phyloP scores from a whole-genome alignment of 2,888 invertebrate genomes.

The Andrena minutula region DNA sequence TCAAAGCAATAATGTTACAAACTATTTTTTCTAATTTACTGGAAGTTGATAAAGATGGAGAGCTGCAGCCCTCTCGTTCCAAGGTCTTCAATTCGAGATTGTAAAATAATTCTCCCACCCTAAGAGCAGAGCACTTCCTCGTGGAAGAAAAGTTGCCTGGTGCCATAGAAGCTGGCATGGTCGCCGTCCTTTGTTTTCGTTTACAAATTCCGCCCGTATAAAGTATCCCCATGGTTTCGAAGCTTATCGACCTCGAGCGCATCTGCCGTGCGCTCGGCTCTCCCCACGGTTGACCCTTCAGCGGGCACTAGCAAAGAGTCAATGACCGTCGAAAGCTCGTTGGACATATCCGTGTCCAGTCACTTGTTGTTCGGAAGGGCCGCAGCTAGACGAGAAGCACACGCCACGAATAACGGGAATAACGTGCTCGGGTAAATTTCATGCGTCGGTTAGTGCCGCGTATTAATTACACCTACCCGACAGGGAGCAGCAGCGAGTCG shows the following conservation, averaged over 20 bases:
- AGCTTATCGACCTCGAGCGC: slow-evolving; percentile 59
- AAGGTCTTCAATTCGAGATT: too few relatives aligned
- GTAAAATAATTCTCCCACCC: too few relatives aligned
- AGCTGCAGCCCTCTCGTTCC: too few relatives aligned
- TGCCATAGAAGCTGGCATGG: too few relatives aligned
- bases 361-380: slow-evolving; percentile 56
- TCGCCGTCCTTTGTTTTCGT: too few relatives aligned
- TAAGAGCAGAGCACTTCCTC: too few relatives aligned
- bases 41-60: too few relatives aligned
- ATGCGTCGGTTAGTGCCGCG: slow-evolving; percentile 34
- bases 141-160: too few relatives aligned
- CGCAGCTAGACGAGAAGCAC: slow-evolving; percentile 40
- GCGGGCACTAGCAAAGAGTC: slow-evolving; percentile 69
- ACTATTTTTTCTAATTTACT: too few relatives aligned
- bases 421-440: slow-evolving; percentile 53
- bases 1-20: too few relatives aligned
- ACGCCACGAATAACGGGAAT: slow-evolving; percentile 66
- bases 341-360: slow-evolving; percentile 68
- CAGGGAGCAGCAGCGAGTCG: neutral
- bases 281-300: slow-evolving; percentile 62
- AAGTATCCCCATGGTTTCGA: slow-evolving; percentile 34
- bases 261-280: slow-evolving; percentile 42
- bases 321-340: slow-evolving; percentile 75
- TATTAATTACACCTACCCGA: slow-evolving; percentile 39
- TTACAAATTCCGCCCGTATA: neutral